Conservation (phyloP, 2,888 invertebrate species). For the Hemistola chrysoprasaria region DNA sequence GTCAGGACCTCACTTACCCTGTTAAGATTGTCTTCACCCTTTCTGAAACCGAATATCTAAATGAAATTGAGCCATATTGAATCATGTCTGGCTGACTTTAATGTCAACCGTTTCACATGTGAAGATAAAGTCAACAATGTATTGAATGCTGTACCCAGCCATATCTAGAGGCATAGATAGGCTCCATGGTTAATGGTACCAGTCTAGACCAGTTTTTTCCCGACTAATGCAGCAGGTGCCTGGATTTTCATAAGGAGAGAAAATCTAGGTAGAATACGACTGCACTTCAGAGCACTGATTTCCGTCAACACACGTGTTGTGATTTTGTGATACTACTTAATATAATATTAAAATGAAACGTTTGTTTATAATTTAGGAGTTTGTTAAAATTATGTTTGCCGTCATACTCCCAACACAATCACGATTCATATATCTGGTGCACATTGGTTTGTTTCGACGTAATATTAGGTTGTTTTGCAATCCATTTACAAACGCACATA, state of each 20-base stretch:
- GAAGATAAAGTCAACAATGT: constrained; percentile 45
- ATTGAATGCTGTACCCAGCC: constrained; percentile 34
- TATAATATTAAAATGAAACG: no score
- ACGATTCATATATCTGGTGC: constrained; percentile 2
- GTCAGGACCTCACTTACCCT: constrained; percentile 20
- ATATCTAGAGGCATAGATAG: constrained; percentile 43
- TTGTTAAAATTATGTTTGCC: no score
- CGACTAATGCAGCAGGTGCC: constrained; percentile 53
- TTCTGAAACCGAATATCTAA: constrained; percentile 7
- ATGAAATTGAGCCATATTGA: constrained; percentile 4
- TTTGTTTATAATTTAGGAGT: no score
- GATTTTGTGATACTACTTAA: no score
- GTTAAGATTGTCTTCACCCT: constrained; percentile 26
- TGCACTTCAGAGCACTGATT: background rate
- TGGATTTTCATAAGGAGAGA: constrained; percentile 42
- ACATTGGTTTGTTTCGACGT: constrained; percentile 6
- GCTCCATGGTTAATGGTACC: constrained; percentile 43
- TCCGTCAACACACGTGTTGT: background rate
- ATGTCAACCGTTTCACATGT: constrained; percentile 28
- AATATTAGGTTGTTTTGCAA: constrained; percentile 8
- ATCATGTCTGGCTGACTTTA: constrained; percentile 21
- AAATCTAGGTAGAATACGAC: constrained; percentile 27
- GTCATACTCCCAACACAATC: constrained; percentile 4
- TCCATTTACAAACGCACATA: constrained; percentile 7
- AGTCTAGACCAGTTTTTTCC: constrained; percentile 72